Percentiles rank a stretch among this genome's conserved stretches.
These are phyloP conservation scores for Labeo catla DNA, from an alignment of 2,113 vertebrate genomes.

Conservation along the genomic window DNA sequence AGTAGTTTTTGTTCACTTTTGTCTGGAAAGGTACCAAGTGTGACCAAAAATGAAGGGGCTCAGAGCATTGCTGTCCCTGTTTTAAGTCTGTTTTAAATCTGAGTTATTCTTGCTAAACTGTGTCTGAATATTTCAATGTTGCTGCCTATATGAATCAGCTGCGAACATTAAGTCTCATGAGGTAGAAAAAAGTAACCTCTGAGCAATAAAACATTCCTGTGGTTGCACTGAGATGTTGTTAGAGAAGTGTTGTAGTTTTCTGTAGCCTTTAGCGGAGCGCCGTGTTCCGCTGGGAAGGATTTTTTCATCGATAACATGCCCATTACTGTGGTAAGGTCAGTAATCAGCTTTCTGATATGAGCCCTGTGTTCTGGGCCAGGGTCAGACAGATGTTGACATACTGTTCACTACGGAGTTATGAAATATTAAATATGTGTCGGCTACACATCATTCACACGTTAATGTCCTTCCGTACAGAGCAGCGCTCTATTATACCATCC, in stretches of 20 bases:
- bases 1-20: too few relatives aligned
- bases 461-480: slow-evolving; percentile 58
- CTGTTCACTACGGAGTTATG: slow-evolving; percentile 41
- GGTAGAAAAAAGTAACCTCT: background rate
- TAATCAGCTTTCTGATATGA: slow-evolving; percentile 69
- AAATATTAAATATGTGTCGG: slow-evolving; percentile 59
- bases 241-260: slow-evolving; percentile 20
- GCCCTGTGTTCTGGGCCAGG: slow-evolving; percentile 10
- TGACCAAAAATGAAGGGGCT: too few relatives aligned
- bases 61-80: too few relatives aligned
- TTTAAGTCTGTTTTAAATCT: too few relatives aligned
- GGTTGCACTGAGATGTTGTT: slow-evolving; percentile 3
- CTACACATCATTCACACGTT: slow-evolving; percentile 62
- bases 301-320: slow-evolving; percentile 12
- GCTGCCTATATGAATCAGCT: background rate
- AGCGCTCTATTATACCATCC: slow-evolving; percentile 58
- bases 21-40: too few relatives aligned
- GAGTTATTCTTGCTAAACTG: background rate
- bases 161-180: background rate
- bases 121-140: background rate
- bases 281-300: slow-evolving; percentile 14
- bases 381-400: slow-evolving; percentile 46
- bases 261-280: slow-evolving; percentile 41
- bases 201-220: slow-evolving; percentile 15
- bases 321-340: slow-evolving; percentile 58